phyloP scores from a whole-genome alignment of 2,888 invertebrate species.

The Lasioglossum calceatum region DNA sequence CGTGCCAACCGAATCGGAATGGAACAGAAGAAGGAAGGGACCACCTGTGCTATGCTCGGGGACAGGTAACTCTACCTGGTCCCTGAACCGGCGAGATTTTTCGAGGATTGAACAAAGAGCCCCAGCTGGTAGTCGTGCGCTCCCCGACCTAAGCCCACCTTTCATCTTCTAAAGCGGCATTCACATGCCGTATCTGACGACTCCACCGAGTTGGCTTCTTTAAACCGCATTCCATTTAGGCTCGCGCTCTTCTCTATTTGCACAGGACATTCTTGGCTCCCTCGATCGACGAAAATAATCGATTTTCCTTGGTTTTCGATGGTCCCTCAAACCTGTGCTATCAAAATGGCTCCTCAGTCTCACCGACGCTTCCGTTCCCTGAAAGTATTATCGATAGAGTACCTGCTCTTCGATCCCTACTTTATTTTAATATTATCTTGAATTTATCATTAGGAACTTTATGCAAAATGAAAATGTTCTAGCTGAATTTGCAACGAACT shows the following conservation, averaged over 20 bases:
- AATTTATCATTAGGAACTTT: too few species aligned
- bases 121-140: conserved; percentile 65
- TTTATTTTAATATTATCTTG: too few species aligned
- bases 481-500: too few species aligned
- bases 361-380: background rate
- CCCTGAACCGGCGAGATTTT: conserved; percentile 59
- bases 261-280: background rate
- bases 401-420: too few species aligned
- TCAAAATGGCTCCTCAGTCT: background rate
- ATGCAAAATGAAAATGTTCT: too few species aligned
- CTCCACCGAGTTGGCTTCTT: conserved; percentile 5
- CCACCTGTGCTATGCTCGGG: conserved; percentile 64
- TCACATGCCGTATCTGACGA: conserved; percentile 49
- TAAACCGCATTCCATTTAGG: conserved; percentile 32
- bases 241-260: conserved; percentile 20
- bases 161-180: conserved; percentile 49
- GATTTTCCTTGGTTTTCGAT: conserved; percentile 18
- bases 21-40: conserved; percentile 49
- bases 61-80: conserved; percentile 69
- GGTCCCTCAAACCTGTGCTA: background rate
- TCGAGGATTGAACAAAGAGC: conserved; percentile 65
- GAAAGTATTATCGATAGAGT: background rate
- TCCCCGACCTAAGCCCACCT: conserved; percentile 47
- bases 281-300: conserved; percentile 6
- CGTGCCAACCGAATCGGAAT: conserved; percentile 33